These are phyloP conservation scores for Hofmannophila pseudospretella DNA, from an alignment of 2,888 invertebrate species.

Conservation along the genomic window DNA sequence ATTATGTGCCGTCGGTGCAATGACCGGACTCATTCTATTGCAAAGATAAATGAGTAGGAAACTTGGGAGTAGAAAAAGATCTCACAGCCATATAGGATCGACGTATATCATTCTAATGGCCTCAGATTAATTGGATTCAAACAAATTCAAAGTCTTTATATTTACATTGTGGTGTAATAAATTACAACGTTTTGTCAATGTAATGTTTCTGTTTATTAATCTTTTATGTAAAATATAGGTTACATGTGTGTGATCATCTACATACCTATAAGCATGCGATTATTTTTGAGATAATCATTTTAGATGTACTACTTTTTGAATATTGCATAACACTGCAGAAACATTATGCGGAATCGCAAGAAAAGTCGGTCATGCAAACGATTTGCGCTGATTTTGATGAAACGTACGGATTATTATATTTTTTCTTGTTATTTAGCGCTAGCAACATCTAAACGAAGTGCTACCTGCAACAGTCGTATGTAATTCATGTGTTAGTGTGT, in stretches of 20 bases:
- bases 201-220: too few species aligned
- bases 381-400: constrained; percentile 58
- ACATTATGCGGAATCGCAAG: constrained; percentile 41
- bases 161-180: too few species aligned
- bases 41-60: too few species aligned
- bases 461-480: constrained; percentile 46
- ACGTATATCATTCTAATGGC: too few species aligned
- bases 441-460: constrained; percentile 37
- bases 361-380: constrained; percentile 58
- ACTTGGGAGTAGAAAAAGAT: too few species aligned
- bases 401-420: constrained; percentile 41
- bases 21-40: constrained; percentile 33
- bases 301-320: constrained; percentile 36
- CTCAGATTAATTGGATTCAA: too few species aligned
- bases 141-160: too few species aligned
- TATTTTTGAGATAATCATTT: constrained; percentile 2
- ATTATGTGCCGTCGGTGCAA: constrained; percentile 28
- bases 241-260: constrained; percentile 1
- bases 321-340: constrained; percentile 47
- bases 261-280: constrained; percentile 2
- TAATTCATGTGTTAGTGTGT: constrained; percentile 33
- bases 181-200: too few species aligned
- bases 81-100: too few species aligned
- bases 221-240: too few species aligned
- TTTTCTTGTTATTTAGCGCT: constrained; percentile 51